A percentile compares a stretch with the other conserved stretches of the same genome.
Evolutionary conservation across 2,113 vertebrate species (phyloP).

Genomic region (Elanus axillaris): DNA sequence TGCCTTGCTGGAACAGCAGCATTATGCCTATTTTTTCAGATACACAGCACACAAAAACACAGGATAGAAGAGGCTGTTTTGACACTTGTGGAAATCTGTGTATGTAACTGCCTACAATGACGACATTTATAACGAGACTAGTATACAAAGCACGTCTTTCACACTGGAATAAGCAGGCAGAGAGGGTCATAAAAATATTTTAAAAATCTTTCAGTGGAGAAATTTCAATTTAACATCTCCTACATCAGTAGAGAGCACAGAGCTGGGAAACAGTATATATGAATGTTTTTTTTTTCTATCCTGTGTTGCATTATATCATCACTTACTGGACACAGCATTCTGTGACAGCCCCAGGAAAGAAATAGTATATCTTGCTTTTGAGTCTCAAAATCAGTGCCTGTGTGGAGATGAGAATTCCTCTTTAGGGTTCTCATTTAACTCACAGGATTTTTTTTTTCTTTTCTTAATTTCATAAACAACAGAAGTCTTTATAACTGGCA

Average conservation of each 20-base stretch:
- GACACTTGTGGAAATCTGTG: background rate
- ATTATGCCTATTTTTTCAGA: background rate
- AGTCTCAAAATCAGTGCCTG: background rate
- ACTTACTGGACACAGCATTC: background rate
- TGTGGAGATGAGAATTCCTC: background rate
- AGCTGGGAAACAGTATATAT: background rate
- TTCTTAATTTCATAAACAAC: background rate
- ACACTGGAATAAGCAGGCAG: background rate
- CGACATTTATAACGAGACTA: rapidly evolving
- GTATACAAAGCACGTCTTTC: background rate
- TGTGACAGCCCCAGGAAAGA: background rate
- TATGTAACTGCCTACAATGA: background rate
- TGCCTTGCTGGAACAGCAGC: background rate
- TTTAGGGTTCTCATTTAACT: background rate
- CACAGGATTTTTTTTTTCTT: background rate
- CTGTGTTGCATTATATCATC: background rate
- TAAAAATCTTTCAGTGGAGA: background rate
- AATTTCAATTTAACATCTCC: background rate
- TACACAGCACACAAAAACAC: rapidly evolving
- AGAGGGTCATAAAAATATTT: background rate
- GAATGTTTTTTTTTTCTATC: rapidly evolving
- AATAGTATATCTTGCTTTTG: background rate
- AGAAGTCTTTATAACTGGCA: background rate
- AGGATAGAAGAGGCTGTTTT: background rate
- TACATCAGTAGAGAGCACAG: background rate